These are phyloP conservation scores for Acheta domesticus DNA, from an alignment of 2,888 invertebrate species.

Conservation along the genomic window DNA sequence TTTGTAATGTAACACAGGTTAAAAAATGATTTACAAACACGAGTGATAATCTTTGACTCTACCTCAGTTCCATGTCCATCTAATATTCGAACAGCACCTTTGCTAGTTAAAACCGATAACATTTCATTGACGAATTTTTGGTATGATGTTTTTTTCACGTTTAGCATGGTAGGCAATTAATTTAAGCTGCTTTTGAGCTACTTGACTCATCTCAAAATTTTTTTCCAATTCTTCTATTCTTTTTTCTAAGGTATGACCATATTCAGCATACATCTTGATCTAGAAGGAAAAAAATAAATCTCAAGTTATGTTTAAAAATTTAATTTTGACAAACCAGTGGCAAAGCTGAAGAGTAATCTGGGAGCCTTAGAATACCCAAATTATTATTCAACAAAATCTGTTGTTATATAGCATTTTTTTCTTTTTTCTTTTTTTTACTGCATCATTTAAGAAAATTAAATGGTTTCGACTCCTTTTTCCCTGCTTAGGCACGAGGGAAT, in stretches of 20 bases:
- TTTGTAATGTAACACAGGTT: too few relatives aligned
- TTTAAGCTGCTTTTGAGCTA: constrained; percentile 25
- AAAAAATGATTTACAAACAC: too few relatives aligned
- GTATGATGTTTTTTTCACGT: constrained; percentile 22
- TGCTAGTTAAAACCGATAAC: constrained; percentile 18
- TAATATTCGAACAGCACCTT: constrained; percentile 23
- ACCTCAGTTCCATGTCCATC: constrained; percentile 29
- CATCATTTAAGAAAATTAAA: too few relatives aligned
- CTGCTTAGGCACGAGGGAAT: too few relatives aligned
- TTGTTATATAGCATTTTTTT: too few relatives aligned
- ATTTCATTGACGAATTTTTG: constrained; percentile 28
- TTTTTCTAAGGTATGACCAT: constrained; percentile 19
- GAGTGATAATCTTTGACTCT: not conserved
- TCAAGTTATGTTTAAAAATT: too few relatives aligned
- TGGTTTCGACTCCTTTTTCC: too few relatives aligned
- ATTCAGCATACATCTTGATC: not conserved
- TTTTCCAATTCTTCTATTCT: constrained; percentile 22
- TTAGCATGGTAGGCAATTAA: constrained; percentile 22
- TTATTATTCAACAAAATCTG: too few relatives aligned
- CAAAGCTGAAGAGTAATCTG: too few relatives aligned
- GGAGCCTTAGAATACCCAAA: too few relatives aligned
- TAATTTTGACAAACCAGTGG: too few relatives aligned
- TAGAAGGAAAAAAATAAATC: not conserved
- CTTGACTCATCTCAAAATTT: constrained; percentile 22
- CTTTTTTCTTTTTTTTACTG: too few relatives aligned